Evolutionary conservation across 2,113 vertebrate species (phyloP), one percentile per base, ranked within the genome.

Genomic region (Colistium nudipinnis): DNA sequence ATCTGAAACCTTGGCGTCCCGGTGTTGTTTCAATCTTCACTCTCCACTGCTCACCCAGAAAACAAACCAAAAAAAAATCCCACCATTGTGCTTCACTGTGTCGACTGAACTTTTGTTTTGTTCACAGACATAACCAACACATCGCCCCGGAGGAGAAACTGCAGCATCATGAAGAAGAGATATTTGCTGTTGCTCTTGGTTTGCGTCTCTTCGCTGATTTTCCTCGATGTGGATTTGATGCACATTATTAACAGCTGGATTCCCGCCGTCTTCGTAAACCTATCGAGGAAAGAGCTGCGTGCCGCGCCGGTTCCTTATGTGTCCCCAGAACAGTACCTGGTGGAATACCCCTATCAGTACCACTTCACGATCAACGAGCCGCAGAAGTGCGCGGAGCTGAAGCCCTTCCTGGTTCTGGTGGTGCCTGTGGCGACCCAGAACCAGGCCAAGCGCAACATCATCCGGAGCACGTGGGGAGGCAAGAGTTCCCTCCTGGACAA

Each of bases 391-490:
- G 33, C 43, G 7, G 13, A 13, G 0, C 35, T 55, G 33, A 22
- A 83, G 0, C 90, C 93, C 0, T 94, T 94, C 64, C 51, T 95
- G 74, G 88, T 94, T 22, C 80, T 96, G 28, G 45, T 96, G 0
- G 70, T 19, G 17, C 92, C 87, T 0, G 87, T 93, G 25, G 82
- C 88, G 11, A 84, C 89, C 0, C 1, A 38, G n/a, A 90, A 94
- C 49, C 3, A 10, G 16, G 60, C 0, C 0, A 69, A 71, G 0
- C 79, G 94, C 0, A 5, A 83, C 0, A 39, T 66, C 53, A 24
- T 95, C 45, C 90, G 94, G 2, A 72, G 22, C 4, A 95, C 94
- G 0, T 92, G 90, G 94, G 91, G 91, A 5, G 22, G 83, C 1
- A 87, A 94, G 45, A 72, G 52, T 14, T 3, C 27, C 1, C 79